Evolutionary conservation across 2,797 vertebrate genomes (phyloP), one percentile per base, ranked within the genome.

Genomic region (Psittacula echo): DNA sequence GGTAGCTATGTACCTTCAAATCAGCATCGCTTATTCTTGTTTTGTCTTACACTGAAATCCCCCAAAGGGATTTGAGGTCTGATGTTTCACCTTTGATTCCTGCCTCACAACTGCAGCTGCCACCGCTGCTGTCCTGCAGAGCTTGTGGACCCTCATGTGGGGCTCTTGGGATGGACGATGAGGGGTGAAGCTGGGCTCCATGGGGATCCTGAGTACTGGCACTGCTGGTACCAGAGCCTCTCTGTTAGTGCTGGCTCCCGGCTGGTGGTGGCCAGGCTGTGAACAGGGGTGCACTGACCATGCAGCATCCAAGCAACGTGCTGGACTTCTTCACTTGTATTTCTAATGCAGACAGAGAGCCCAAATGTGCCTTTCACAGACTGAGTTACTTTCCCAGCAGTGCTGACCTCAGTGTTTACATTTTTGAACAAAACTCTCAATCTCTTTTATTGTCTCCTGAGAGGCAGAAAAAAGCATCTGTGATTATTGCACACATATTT

Each of bases 351-450:
- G 58, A 83, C 26, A 68, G 13, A 44, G 30, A 16, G 42, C 51
- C 37, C 37, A 62, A 51, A 51, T 47, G 54, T 4, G 37, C 67
- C 30, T 51, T 41, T 51, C 47, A 73, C 32, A 64, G 18, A n/a
- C 44, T 42, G 30, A 66, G 47, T 20, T 56, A 66, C 58, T 83
- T 87, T 83, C 42, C 85, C 65, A 83, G 78, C 58, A 67, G 27
- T 22, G 32, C 48, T 90, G 68, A 80, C 74, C 51, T 80, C 74
- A 76, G 53, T 87, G 58, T 84, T 76, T 72, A 80, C 68, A 80
- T 71, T 67, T 72, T 64, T 67, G 20, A 90, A 76, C 58, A 90
- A 90, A 94, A 76, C 64, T 45, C 37, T 79, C 42, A 67, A 71
- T 75, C 73, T 83, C 37, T 42, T 83, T 62, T 62, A 62, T 62